A percentile compares a stretch with the other conserved stretches of the same genome.
Evolutionary conservation across 2,113 vertebrate genomes (phyloP).

Genomic region (Grallaria varia): DNA sequence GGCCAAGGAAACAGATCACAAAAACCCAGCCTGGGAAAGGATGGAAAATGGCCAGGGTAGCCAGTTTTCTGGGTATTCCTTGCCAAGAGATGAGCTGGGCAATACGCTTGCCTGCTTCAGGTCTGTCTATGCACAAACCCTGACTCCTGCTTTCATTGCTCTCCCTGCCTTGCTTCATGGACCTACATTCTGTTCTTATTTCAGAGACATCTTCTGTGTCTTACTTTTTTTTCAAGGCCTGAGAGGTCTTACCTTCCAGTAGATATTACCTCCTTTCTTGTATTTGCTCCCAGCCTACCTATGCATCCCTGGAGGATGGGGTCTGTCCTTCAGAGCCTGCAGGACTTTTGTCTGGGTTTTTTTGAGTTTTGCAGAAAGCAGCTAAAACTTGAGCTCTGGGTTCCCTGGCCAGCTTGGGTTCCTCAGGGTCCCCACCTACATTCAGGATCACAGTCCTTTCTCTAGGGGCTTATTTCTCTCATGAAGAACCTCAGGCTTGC

Average conservation of each 20-base stretch:
- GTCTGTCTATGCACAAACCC: background rate
- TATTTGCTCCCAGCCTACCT: background rate
- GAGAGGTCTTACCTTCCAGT: background rate
- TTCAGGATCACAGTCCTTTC: background rate
- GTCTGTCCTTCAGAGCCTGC: background rate
- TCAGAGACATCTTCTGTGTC: background rate
- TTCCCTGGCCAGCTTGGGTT: background rate
- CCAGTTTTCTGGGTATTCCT: background rate
- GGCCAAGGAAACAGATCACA: background rate
- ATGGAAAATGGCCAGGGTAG: conserved; percentile 5
- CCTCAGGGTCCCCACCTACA: background rate
- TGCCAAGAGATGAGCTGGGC: background rate
- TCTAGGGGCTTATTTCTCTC: background rate
- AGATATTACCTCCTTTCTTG: background rate
- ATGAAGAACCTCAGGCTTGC: background rate
- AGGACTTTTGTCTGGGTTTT: background rate
- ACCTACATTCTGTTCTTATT: background rate
- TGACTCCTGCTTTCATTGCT: background rate
- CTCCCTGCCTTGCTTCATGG: background rate
- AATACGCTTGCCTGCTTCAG: background rate
- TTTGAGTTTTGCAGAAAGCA: background rate
- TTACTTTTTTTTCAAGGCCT: background rate
- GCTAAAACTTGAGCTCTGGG: background rate
- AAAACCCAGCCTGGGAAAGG: background rate
- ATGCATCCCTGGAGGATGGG: background rate